A percentile compares a stretch with the other conserved stretches of the same genome.
Conservation (phyloP, 2,113 vertebrate species). For the Triplophysa siluroides region DNA sequence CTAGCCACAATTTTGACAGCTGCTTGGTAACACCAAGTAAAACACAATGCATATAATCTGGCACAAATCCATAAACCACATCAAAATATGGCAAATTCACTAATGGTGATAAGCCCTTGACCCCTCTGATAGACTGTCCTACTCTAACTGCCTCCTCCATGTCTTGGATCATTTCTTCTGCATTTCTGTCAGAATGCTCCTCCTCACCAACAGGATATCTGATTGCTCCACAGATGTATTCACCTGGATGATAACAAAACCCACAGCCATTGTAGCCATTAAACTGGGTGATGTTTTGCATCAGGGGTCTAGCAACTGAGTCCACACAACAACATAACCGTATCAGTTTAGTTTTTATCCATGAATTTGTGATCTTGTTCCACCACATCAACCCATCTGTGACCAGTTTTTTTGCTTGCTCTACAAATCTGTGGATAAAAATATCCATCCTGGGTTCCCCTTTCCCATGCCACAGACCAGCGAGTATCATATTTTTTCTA, state of each 20-base stretch:
- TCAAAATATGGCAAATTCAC: too few species aligned
- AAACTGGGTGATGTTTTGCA: conserved; percentile 27
- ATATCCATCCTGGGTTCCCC: conserved; percentile 31
- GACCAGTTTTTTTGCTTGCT: conserved; percentile 16
- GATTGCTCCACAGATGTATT: neutral
- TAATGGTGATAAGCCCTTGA: too few species aligned
- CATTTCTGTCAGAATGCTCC: too few species aligned
- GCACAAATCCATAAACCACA: too few species aligned
- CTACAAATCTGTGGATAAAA: conserved; percentile 22
- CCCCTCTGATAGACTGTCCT: too few species aligned
- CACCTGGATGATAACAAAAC: conserved; percentile 33
- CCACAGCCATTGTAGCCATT: conserved; percentile 33
- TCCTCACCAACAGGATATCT: too few species aligned
- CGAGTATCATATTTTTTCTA: conserved; percentile 27
- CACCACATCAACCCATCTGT: neutral
- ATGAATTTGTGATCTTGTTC: neutral
- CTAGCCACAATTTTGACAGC: too few species aligned
- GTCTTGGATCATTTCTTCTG: too few species aligned
- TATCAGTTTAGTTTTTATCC: conserved; percentile 18
- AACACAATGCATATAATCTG: too few species aligned
- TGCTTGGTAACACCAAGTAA: too few species aligned
- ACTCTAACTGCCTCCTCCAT: too few species aligned
- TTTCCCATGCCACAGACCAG: conserved; percentile 33
- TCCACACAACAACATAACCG: conserved; percentile 27
- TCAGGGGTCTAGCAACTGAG: conserved; percentile 33